Percentiles rank a stretch among this genome's conserved stretches.
These are phyloP conservation scores for Hylia prasina DNA, from an alignment of 2,113 vertebrate species.

Conservation along the genomic window DNA sequence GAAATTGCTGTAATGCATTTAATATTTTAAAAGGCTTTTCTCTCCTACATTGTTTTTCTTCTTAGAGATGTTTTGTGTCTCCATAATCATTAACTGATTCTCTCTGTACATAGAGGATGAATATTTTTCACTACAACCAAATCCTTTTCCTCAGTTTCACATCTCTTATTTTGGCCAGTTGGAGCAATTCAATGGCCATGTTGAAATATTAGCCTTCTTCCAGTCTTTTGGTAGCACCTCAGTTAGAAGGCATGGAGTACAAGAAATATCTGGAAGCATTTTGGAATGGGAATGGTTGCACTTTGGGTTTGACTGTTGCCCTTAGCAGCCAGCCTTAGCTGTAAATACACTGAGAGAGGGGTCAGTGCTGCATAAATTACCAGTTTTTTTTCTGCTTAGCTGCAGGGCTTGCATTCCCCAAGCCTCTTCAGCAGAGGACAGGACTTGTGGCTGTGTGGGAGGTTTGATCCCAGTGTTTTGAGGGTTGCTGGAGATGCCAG, in stretches of 20 bases:
- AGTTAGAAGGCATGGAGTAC: not conserved
- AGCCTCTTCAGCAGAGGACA: not conserved
- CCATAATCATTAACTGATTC: not conserved
- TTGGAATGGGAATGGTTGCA: not conserved
- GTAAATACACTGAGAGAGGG: not conserved
- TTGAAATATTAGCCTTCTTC: not conserved
- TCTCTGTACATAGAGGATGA: not conserved
- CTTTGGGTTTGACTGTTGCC: not conserved
- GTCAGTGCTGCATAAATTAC: not conserved
- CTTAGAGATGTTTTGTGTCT: not conserved
- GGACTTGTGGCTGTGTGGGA: fast-evolving
- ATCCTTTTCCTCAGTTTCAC: not conserved
- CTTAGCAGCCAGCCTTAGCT: not conserved
- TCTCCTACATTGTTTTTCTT: not conserved
- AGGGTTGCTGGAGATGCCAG: not conserved
- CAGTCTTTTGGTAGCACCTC: not conserved
- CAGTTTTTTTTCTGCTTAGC: not conserved
- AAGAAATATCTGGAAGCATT: not conserved
- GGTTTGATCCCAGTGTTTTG: not conserved
- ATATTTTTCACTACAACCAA: not conserved
- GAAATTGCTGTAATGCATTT: not conserved
- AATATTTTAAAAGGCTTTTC: not conserved
- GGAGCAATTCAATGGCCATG: not conserved
- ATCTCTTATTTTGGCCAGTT: not conserved
- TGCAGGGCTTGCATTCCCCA: not conserved